Conservation (phyloP, 2,888 invertebrate genomes). For the Rhagonycha lutea region DNA sequence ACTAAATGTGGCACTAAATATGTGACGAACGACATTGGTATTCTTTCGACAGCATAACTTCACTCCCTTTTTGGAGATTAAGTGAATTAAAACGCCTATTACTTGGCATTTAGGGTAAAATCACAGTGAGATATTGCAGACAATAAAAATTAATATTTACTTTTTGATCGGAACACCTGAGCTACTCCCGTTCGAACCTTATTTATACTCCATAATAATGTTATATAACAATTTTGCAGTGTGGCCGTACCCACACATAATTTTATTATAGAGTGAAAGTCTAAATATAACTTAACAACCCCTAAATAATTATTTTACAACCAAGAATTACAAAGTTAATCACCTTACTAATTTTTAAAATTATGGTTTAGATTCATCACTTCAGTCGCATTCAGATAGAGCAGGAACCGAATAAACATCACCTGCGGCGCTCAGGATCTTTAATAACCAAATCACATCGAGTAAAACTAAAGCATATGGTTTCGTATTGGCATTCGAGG, state of each 20-base stretch:
- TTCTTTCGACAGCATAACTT: conserved; percentile 24
- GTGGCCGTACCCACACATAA: not conserved
- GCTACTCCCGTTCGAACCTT: not conserved
- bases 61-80: conserved; percentile 28
- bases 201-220: not conserved
- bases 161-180: conserved; percentile 19
- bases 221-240: not conserved
- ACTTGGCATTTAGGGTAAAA: conserved; percentile 35
- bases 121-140: conserved; percentile 31
- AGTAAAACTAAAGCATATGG: too few relatives aligned
- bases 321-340: too few relatives aligned
- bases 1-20: conserved; percentile 36
- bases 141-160: conserved; percentile 36
- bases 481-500: too few relatives aligned
- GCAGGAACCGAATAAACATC: too few relatives aligned
- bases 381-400: too few relatives aligned
- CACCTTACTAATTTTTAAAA: too few relatives aligned
- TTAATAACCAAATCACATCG: too few relatives aligned
- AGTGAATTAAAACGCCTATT: conserved; percentile 32
- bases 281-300: too few relatives aligned
- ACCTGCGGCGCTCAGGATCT: too few relatives aligned
- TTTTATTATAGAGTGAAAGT: too few relatives aligned
- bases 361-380: too few relatives aligned
- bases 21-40: conserved; percentile 35
- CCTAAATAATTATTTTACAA: too few relatives aligned